Conservation (phyloP, 2,113 vertebrate genomes). For the Isurus oxyrinchus region DNA sequence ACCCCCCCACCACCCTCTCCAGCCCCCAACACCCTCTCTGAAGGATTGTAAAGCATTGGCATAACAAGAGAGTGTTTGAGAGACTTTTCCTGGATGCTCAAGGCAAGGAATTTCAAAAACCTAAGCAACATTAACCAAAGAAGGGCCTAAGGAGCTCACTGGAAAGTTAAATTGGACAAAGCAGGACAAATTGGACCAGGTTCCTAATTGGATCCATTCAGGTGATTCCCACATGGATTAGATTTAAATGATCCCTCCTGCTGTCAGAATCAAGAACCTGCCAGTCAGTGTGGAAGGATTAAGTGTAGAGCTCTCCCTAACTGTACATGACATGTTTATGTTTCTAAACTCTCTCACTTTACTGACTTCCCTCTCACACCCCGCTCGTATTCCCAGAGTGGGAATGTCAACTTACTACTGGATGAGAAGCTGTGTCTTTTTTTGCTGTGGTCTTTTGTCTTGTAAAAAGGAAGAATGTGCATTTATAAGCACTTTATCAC, state of each 20-base stretch:
- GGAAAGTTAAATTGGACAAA: neutral
- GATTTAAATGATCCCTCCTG: neutral
- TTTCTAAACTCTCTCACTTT: neutral
- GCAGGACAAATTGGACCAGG: neutral
- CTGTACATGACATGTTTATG: neutral
- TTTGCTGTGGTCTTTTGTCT: neutral
- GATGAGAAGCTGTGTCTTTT: too few relatives aligned
- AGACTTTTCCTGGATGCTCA: neutral
- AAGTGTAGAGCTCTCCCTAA: neutral
- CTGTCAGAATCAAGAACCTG: neutral
- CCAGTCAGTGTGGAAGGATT: neutral
- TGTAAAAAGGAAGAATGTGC: neutral
- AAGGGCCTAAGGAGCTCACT: neutral
- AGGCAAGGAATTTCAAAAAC: neutral
- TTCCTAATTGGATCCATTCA: neutral
- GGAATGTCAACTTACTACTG: neutral
- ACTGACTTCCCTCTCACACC: neutral
- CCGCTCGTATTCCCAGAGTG: neutral
- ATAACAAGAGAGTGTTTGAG: neutral
- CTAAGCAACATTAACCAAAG: neutral
- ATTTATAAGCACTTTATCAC: neutral
- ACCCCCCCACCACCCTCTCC: neutral
- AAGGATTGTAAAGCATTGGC: neutral
- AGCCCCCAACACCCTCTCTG: neutral
- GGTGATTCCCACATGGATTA: neutral